Conservation (phyloP, 1,140 invertebrate species). For the Diabrotica virgifera region DNA sequence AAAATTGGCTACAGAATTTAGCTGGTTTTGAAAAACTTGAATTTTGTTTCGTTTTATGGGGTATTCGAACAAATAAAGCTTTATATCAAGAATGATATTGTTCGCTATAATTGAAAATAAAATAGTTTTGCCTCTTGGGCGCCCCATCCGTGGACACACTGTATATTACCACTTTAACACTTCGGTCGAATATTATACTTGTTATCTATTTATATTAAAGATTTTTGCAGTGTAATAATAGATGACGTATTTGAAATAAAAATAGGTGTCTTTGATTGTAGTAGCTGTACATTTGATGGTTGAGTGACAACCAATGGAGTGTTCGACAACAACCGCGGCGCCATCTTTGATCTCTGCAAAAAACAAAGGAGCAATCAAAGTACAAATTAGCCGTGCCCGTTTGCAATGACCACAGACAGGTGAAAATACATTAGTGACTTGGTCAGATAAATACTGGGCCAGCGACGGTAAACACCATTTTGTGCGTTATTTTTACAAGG, state of each 20-base stretch:
- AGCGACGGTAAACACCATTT: neutral
- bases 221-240: neutral
- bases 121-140: no score
- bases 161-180: no score
- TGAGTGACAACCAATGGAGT: constrained; percentile 37
- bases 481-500: neutral
- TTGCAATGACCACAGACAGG: constrained; percentile 37
- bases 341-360: constrained; percentile 37
- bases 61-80: no score
- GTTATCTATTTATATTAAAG: no score
- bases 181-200: no score
- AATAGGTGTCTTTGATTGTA: constrained; percentile 14
- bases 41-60: no score
- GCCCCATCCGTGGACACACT: no score
- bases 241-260: constrained; percentile 13
- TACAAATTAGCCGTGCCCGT: constrained; percentile 39
- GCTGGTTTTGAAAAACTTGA: no score
- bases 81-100: no score
- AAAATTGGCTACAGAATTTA: no score
- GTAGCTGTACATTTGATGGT: constrained; percentile 27
- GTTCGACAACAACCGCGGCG: constrained; percentile 32
- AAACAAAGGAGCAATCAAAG: constrained; percentile 29
- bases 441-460: constrained; percentile 26
- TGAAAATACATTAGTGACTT: constrained; percentile 36
- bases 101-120: no score